These are phyloP conservation scores for Reinhardtius hippoglossoides DNA, from an alignment of 2,113 vertebrate species.

Conservation along the genomic window DNA sequence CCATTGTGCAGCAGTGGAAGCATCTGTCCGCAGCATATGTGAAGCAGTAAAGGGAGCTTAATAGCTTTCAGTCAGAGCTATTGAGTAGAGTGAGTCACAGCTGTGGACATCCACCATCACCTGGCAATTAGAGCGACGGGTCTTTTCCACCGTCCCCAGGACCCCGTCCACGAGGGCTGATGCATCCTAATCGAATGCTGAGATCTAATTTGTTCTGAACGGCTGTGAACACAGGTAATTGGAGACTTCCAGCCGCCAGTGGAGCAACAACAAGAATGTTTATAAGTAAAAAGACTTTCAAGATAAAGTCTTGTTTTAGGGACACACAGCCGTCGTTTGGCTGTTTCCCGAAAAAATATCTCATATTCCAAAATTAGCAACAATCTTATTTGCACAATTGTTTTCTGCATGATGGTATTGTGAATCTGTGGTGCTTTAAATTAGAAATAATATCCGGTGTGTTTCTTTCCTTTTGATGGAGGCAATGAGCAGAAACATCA, in stretches of 20 bases:
- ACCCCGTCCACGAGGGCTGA: conserved; percentile 8
- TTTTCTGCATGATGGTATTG: too few relatives aligned
- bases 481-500: not conserved
- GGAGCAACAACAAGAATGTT: not conserved
- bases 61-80: conserved; percentile 54
- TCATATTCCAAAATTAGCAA: not conserved
- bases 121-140: conserved; percentile 39
- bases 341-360: not conserved
- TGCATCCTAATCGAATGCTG: conserved; percentile 40
- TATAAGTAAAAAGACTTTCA: not conserved
- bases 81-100: conserved; percentile 56
- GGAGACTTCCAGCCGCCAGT: not conserved
- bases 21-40: conserved; percentile 53
- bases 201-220: conserved; percentile 37
- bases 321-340: not conserved
- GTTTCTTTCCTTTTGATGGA: not conserved
- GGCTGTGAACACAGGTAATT: not conserved
- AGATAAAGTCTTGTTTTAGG: not conserved
- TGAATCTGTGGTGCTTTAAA: conserved; percentile 14
- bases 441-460: conserved; percentile 16
- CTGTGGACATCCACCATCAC: conserved; percentile 53
- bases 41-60: conserved; percentile 62
- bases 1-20: conserved; percentile 48
- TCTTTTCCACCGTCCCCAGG: conserved; percentile 1
- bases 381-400: not conserved